phyloP scores from a whole-genome alignment of 2,797 vertebrate species.

The Siniperca obscura region DNA sequence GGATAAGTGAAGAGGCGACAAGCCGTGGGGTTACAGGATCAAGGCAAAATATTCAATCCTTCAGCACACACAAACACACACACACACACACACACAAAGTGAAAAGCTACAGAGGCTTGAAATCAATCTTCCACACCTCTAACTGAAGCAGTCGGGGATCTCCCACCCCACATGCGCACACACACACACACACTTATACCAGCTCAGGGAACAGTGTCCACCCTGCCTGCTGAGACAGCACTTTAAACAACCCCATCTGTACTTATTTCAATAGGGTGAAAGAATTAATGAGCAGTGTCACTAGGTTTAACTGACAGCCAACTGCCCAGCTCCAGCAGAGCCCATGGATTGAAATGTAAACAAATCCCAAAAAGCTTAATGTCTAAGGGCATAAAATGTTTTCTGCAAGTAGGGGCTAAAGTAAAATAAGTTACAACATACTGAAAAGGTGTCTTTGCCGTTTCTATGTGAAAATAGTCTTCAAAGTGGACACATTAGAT shows the following conservation, averaged over 20 bases:
- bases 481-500: not conserved
- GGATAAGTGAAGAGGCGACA: conserved; percentile 49
- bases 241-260: conserved; percentile 22
- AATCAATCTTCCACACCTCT: conserved; percentile 63
- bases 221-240: conserved; percentile 22
- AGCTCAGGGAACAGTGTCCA: conserved; percentile 6
- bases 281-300: conserved; percentile 21
- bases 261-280: conserved; percentile 4
- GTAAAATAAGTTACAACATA: not conserved
- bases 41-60: conserved; percentile 52
- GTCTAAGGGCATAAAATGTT: not conserved
- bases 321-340: not conserved
- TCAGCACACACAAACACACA: conserved; percentile 17
- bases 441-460: not conserved
- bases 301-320: not conserved
- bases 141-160: conserved; percentile 48
- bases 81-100: conserved; percentile 22
- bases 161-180: conserved; percentile 17
- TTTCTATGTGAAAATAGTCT: not conserved
- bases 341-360: not conserved
- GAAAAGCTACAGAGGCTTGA: conserved; percentile 53
- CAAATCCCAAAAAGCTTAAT: not conserved
- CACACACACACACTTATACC: conserved; percentile 2
- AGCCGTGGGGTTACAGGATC: conserved; percentile 53
- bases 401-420: not conserved